A percentile compares a stretch with the other conserved stretches of the same genome.
Conservation (phyloP, 2,113 vertebrate species). For the Labrus mixtus region DNA sequence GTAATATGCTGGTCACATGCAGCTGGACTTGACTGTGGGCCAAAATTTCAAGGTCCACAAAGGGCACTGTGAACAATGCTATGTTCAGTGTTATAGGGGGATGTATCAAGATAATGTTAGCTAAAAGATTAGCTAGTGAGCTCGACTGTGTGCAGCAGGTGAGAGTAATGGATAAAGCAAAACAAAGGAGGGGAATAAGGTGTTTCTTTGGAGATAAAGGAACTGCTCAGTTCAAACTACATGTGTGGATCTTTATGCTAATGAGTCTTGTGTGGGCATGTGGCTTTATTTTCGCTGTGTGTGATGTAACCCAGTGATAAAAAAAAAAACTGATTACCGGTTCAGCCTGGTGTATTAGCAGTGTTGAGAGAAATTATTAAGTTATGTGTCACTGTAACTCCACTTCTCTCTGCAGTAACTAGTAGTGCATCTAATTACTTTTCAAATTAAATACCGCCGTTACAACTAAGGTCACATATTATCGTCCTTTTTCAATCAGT, state of each 20-base stretch:
- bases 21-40: slow-evolving; percentile 27
- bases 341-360: background rate
- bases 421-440: too few relatives aligned
- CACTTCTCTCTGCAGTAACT: too few relatives aligned
- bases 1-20: slow-evolving; percentile 34
- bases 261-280: slow-evolving; percentile 28
- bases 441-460: too few relatives aligned
- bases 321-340: slow-evolving; percentile 9
- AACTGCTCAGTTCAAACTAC: slow-evolving; percentile 42
- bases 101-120: slow-evolving; percentile 58
- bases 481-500: too few relatives aligned
- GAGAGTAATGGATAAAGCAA: slow-evolving; percentile 28
- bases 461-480: too few relatives aligned
- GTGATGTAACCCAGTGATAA: background rate
- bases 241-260: slow-evolving; percentile 34
- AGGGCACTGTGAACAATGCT: slow-evolving; percentile 52
- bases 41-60: slow-evolving; percentile 46
- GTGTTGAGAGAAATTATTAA: too few relatives aligned
- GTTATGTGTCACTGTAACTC: too few relatives aligned
- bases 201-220: slow-evolving; percentile 75
- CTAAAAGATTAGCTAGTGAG: slow-evolving; percentile 45
- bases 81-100: slow-evolving; percentile 43
- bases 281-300: slow-evolving; percentile 11
- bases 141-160: slow-evolving; percentile 25
- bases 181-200: slow-evolving; percentile 61